Percentiles rank a stretch among this genome's conserved stretches.
phyloP scores from a whole-genome alignment of 2,888 invertebrate genomes.

The Polydrusus pterygomalis region DNA sequence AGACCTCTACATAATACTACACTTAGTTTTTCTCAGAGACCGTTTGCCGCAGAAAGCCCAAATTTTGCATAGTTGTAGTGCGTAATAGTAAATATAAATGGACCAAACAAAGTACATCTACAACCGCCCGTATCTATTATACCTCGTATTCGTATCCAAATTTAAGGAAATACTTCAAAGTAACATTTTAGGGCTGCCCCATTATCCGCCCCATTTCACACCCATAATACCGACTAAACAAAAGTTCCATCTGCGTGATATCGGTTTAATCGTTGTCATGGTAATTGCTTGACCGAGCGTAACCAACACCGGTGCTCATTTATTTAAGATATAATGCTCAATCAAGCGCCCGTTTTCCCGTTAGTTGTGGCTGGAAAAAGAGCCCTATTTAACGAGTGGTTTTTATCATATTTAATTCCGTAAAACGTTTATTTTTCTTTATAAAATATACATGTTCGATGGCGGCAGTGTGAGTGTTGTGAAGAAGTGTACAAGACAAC shows the following conservation, averaged over 20 bases:
- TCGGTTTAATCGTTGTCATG: slow-evolving; percentile 54
- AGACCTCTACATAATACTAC: too few relatives aligned
- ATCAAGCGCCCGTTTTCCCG: background rate
- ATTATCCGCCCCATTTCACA: slow-evolving; percentile 22
- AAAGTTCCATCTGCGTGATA: slow-evolving; percentile 39
- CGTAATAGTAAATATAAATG: too few relatives aligned
- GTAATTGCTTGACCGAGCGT: slow-evolving; percentile 46
- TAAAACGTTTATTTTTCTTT: too few relatives aligned
- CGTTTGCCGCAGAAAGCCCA: too few relatives aligned
- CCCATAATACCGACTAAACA: slow-evolving; percentile 9
- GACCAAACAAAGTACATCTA: too few relatives aligned
- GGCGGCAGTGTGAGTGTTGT: too few relatives aligned
- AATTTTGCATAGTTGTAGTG: too few relatives aligned
- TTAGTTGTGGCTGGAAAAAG: slow-evolving; percentile 7
- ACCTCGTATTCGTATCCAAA: background rate
- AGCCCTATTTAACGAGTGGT: background rate
- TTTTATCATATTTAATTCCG: too few relatives aligned
- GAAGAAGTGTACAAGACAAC: too few relatives aligned
- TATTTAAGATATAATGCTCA: slow-evolving; percentile 41
- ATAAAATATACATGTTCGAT: too few relatives aligned
- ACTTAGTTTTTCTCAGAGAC: too few relatives aligned
- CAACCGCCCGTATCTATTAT: too few relatives aligned
- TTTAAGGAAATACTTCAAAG: slow-evolving; percentile 54
- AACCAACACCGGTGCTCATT: slow-evolving; percentile 28
- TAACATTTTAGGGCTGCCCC: slow-evolving; percentile 1